Evolutionary conservation across 2,113 vertebrate species (phyloP), one percentile per base, ranked within the genome.

Genomic region (Aegithalos caudatus): DNA sequence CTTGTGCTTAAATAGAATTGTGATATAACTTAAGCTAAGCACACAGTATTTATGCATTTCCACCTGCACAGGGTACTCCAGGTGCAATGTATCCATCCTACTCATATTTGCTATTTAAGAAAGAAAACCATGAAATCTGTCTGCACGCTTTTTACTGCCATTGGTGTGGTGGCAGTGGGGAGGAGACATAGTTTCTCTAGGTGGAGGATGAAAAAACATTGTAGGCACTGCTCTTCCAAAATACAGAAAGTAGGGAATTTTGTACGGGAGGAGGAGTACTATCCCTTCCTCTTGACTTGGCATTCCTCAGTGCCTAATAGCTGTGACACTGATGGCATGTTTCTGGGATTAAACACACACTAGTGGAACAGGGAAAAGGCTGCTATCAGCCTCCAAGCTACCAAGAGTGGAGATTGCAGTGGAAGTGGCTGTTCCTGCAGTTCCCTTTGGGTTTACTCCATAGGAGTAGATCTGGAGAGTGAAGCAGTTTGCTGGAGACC

Each of bases 261-360:
- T 51, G 57, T 28, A n/a, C 7, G 83, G 40, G 42, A 45, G 37
- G 33, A 60, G 29, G 11, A 81, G 6, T 23, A 9, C 23, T 35
- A 13, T 35, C 29, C 33, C 35, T 24, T 92, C 42, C 65, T 77
- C 54, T 65, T 66, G 14, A 10, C 47, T 42, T 70, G 28, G 10
- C 2, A 0, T 61, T 76, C 31, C 50, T 80, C 14, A 3, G 35
- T 51, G 62, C 37, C 35, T 8, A 14, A n/a, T 13, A 69, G 48
- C 50, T 6, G 0, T 38, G 27, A 57, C 2, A 2, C 2, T 11
- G n/a, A 35, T 31, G 29, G 29, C 8, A 1, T 27, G 10, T 51
- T 64, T 61, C 58, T 73, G 47, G n/a, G 17, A 22, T 60, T 33
- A 67, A 50, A 56, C 20, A 37, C 29, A 18, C 10, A 25, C 24